phyloP scores from a whole-genome alignment of 1,140 invertebrate species.

The Latrodectus geometricus region DNA sequence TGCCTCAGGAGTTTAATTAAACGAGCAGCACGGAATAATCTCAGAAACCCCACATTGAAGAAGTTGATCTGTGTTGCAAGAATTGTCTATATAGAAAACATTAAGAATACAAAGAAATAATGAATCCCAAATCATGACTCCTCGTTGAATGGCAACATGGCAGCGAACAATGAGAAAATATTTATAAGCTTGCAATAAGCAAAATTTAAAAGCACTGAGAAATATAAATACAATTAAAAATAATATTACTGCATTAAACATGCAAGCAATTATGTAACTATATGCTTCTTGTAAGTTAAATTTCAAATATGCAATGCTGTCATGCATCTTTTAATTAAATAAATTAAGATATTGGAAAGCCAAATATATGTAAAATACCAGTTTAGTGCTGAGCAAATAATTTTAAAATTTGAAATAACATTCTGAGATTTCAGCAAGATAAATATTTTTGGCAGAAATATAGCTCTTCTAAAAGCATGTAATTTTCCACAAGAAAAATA shows the following conservation, averaged over 20 bases:
- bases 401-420: too few relatives aligned
- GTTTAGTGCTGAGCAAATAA: too few relatives aligned
- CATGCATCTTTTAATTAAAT: neutral
- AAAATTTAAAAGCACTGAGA: neutral
- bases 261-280: conserved; percentile 18
- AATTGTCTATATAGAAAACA: conserved; percentile 57
- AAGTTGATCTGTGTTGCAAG: conserved; percentile 75
- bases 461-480: too few relatives aligned
- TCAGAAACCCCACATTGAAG: conserved; percentile 97
- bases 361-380: too few relatives aligned
- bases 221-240: neutral
- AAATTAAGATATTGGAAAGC: too few relatives aligned
- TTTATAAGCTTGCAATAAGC: conserved; percentile 33
- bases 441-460: too few relatives aligned
- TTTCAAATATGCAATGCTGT: conserved; percentile 24
- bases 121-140: conserved; percentile 56
- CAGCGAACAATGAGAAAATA: conserved; percentile 10
- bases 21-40: conserved; percentile 98
- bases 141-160: conserved; percentile 25
- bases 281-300: neutral
- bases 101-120: conserved; percentile 44
- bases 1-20: conserved; percentile 98
- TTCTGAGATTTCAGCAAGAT: too few relatives aligned
- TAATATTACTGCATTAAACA: conserved; percentile 7
- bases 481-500: too few relatives aligned